A percentile compares a stretch with the other conserved stretches of the same genome.
Conservation (phyloP, 2,888 invertebrate genomes). For the Torymus texanus region DNA sequence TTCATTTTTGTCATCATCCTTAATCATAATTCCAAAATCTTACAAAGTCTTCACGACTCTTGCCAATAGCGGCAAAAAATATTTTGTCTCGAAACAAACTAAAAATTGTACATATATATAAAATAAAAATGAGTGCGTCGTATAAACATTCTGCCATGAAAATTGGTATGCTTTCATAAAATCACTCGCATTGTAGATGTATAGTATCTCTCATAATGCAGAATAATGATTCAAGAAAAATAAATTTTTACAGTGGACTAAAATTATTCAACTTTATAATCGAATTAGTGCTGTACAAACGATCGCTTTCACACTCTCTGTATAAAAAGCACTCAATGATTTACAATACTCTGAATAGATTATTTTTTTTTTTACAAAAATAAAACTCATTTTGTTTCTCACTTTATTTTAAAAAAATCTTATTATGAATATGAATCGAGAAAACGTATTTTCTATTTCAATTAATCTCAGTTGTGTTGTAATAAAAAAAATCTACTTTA, state of each 20-base stretch:
- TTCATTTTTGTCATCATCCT: constrained; percentile 38
- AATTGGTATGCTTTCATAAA: constrained; percentile 31
- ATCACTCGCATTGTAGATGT: constrained; percentile 17
- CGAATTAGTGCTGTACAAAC: constrained; percentile 53
- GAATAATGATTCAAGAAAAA: constrained; percentile 29
- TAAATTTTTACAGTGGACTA: constrained; percentile 33
- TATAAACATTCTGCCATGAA: constrained; percentile 28
- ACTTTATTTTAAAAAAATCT: constrained; percentile 35
- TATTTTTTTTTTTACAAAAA: constrained; percentile 53
- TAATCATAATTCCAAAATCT: constrained; percentile 32
- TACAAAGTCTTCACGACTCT: background rate
- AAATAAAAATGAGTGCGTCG: constrained; percentile 34
- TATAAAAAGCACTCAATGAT: constrained; percentile 55
- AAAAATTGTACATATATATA: constrained; percentile 40
- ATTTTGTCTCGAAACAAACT: constrained; percentile 8
- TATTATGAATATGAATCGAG: constrained; percentile 29
- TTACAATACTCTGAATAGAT: constrained; percentile 47
- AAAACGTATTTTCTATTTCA: constrained; percentile 29
- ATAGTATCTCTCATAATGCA: constrained; percentile 2
- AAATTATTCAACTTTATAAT: constrained; percentile 49
- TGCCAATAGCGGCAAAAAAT: background rate
- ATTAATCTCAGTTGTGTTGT: constrained; percentile 36
- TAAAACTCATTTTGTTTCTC: constrained; percentile 49
- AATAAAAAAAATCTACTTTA: constrained; percentile 23
- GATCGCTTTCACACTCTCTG: constrained; percentile 38